These are phyloP conservation scores for Ditula angustiorana DNA, from an alignment of 2,888 invertebrate species.

Conservation along the genomic window DNA sequence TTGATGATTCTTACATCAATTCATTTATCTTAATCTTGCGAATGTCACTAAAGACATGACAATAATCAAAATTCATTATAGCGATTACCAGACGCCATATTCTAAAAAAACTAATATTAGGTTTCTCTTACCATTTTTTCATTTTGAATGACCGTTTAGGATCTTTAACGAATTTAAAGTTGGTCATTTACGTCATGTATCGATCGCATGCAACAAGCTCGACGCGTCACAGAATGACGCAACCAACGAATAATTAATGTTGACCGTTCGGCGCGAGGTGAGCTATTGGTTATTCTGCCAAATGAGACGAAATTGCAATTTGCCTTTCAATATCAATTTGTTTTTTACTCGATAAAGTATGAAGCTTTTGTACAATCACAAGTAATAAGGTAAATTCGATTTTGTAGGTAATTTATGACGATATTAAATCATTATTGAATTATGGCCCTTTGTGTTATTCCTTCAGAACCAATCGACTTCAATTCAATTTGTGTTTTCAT, in stretches of 20 bases:
- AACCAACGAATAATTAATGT: background rate
- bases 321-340: background rate
- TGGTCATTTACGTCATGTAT: background rate
- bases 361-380: background rate
- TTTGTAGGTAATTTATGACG: background rate
- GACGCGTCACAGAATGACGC: too few relatives aligned
- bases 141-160: too few relatives aligned
- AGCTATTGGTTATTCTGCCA: background rate
- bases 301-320: background rate
- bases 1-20: too few relatives aligned
- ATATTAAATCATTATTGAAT: background rate
- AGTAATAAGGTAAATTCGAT: background rate
- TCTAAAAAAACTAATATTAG: too few relatives aligned
- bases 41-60: too few relatives aligned
- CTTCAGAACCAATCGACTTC: too few relatives aligned
- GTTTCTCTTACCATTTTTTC: too few relatives aligned
- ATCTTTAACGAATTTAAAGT: too few relatives aligned
- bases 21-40: too few relatives aligned
- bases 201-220: background rate
- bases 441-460: background rate
- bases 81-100: too few relatives aligned
- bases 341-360: background rate
- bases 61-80: too few relatives aligned
- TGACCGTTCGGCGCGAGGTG: background rate
- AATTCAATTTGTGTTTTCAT: too few relatives aligned